Conservation (phyloP, 2,113 vertebrate genomes). For the Microtus pennsylvanicus region DNA sequence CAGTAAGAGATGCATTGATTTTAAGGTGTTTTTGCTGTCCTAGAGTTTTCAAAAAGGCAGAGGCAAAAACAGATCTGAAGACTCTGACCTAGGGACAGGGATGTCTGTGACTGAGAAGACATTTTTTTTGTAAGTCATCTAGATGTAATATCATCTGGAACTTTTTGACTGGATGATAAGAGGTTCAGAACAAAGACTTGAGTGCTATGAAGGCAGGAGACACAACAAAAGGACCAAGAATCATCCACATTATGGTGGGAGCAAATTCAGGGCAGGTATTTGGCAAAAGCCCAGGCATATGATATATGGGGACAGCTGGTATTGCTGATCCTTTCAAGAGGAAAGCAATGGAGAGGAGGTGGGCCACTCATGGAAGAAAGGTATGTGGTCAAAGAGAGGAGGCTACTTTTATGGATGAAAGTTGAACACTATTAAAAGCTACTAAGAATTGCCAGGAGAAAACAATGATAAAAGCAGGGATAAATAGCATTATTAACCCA, state of each 20-base stretch:
- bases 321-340: not conserved
- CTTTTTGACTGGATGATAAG: not conserved
- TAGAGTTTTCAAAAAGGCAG: not conserved
- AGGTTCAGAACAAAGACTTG: not conserved
- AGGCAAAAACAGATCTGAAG: not conserved
- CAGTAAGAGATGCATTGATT: not conserved
- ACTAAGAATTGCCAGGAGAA: not conserved
- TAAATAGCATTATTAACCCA: not conserved
- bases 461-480: not conserved
- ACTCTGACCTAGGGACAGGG: not conserved
- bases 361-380: not conserved
- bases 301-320: not conserved
- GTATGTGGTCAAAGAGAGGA: not conserved
- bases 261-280: not conserved
- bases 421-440: slow-evolving; percentile 29
- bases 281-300: slow-evolving; percentile 1
- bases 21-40: not conserved
- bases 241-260: not conserved
- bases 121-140: not conserved
- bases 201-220: not conserved
- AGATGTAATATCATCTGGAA: not conserved
- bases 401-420: not conserved
- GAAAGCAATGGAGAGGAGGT: not conserved
- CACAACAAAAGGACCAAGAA: not conserved
- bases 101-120: not conserved